phyloP scores from a whole-genome alignment of 2,797 vertebrate genomes.

The Centroberyx gerrardi region DNA sequence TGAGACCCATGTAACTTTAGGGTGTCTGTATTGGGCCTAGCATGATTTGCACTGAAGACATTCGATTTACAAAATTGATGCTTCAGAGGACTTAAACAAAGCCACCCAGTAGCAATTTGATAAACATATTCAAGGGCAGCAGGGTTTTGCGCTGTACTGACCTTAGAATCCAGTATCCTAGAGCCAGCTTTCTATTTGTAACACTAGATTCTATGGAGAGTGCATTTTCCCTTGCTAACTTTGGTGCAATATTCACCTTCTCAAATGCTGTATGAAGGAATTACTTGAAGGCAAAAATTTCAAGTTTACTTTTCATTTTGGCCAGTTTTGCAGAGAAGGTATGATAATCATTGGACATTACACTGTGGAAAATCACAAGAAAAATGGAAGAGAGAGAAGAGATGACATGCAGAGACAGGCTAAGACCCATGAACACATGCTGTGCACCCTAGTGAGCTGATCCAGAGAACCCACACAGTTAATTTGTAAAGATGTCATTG shows the following conservation, averaged over 20 bases:
- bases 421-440: neutral
- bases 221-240: neutral
- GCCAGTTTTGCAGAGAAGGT: neutral
- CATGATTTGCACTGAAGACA: conserved; percentile 1
- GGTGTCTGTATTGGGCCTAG: too few relatives aligned
- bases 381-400: neutral
- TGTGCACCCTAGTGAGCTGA: conserved; percentile 14
- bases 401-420: conserved; percentile 4
- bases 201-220: neutral
- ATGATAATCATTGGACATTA: neutral
- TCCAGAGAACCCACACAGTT: conserved; percentile 13
- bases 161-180: neutral
- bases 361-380: conserved; percentile 9
- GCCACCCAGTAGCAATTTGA: neutral
- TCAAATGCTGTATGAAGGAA: neutral
- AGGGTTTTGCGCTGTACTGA: neutral
- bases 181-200: neutral
- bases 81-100: neutral
- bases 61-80: neutral
- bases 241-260: neutral
- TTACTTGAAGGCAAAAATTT: neutral
- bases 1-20: too few relatives aligned
- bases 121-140: too few relatives aligned
- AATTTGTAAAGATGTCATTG: conserved; percentile 31
- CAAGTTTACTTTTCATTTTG: neutral